phyloP scores from a whole-genome alignment of 1,140 invertebrate species.

The Chelonus insularis region DNA sequence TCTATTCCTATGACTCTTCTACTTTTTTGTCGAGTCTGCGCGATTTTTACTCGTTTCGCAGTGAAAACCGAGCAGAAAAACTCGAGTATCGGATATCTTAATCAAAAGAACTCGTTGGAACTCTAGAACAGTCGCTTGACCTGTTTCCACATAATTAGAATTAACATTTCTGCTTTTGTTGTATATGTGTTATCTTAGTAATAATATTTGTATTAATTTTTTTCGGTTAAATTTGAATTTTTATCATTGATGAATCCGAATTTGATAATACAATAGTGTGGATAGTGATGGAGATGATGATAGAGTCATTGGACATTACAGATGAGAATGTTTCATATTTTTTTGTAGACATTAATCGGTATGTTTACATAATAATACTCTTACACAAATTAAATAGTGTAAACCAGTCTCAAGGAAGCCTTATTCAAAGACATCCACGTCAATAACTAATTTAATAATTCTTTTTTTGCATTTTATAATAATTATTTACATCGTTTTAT shows the following conservation, averaged over 20 bases:
- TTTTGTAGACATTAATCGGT: too few relatives aligned
- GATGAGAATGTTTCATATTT: too few relatives aligned
- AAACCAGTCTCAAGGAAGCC: constrained; percentile 20
- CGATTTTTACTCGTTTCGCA: not conserved
- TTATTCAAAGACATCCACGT: constrained; percentile 1
- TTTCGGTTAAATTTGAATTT: not conserved
- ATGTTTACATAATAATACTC: too few relatives aligned
- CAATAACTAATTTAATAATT: not conserved
- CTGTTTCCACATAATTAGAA: constrained; percentile 5
- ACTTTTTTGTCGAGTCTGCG: constrained; percentile 7
- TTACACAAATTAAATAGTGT: constrained; percentile 2
- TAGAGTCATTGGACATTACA: not conserved
- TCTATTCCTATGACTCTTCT: not conserved
- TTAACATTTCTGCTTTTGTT: constrained; percentile 1
- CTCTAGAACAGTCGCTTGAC: constrained; percentile 18
- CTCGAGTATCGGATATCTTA: constrained; percentile 13
- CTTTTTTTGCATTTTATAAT: not conserved
- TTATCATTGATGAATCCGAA: not conserved
- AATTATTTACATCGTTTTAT: constrained; percentile 1
- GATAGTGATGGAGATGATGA: too few relatives aligned
- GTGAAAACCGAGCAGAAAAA: constrained; percentile 7
- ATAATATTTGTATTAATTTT: not conserved
- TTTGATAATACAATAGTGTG: too few relatives aligned
- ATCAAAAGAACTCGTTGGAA: constrained; percentile 12
- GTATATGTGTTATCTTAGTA: not conserved